A percentile compares a stretch with the other conserved stretches of the same genome.
Evolutionary conservation across 2,113 vertebrate genomes (phyloP).

Genomic region (Marmota monax): DNA sequence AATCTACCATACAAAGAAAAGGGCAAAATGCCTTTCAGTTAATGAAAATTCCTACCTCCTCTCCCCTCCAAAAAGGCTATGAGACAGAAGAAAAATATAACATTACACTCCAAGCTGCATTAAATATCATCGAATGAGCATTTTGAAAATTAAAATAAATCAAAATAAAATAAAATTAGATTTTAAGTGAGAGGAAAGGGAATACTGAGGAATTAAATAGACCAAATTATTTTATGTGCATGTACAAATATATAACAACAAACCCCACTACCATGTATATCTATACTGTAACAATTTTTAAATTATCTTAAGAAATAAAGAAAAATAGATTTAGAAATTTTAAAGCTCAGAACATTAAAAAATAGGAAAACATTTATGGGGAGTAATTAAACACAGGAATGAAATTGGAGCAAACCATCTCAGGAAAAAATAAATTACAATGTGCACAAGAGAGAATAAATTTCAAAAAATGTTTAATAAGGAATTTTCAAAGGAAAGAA

Average conservation of each 20-base stretch:
- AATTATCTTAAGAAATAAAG: too few species aligned
- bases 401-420: background rate
- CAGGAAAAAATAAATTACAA: conserved; percentile 25
- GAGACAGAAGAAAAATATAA: background rate
- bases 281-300: too few species aligned
- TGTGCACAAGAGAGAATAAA: background rate
- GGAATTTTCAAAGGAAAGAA: background rate
- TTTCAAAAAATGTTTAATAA: conserved; percentile 9
- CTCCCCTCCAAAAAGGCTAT: background rate
- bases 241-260: too few species aligned
- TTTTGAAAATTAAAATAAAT: conserved; percentile 3
- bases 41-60: background rate
- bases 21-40: background rate
- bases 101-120: background rate
- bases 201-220: too few species aligned
- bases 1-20: background rate
- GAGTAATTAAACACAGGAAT: background rate
- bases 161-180: background rate
- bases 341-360: background rate
- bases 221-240: too few species aligned
- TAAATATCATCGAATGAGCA: background rate
- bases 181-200: too few species aligned
- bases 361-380: background rate
- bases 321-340: conserved; percentile 26
- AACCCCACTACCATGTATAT: too few species aligned